Evolutionary conservation across 2,888 invertebrate genomes (phyloP).

Genomic region (Drosophila anceps): DNA sequence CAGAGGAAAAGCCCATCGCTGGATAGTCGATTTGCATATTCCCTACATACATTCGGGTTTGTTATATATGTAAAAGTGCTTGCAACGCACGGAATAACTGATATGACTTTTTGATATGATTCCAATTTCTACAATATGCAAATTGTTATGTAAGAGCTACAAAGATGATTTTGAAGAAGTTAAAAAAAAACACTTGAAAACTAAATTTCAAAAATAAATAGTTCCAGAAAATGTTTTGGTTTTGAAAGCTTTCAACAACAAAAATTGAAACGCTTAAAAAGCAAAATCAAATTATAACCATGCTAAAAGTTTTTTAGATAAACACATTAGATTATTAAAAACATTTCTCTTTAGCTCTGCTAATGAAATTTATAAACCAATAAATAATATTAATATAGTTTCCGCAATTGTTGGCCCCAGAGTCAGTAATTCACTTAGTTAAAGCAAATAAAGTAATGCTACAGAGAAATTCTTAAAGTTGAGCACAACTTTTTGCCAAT

Average conservation of each 20-base stretch:
- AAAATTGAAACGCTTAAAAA: background rate
- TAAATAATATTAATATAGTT: background rate
- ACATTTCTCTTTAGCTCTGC: background rate
- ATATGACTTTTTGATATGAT: too few relatives aligned
- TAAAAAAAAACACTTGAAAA: background rate
- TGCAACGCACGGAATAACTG: background rate
- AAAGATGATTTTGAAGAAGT: too few relatives aligned
- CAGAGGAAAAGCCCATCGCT: background rate
- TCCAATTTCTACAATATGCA: too few relatives aligned
- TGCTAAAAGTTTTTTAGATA: background rate
- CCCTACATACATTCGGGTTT: background rate
- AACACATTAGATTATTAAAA: background rate
- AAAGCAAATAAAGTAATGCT: background rate
- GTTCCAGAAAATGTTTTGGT: background rate
- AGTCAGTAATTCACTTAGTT: background rate
- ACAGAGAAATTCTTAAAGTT: constrained; percentile 15
- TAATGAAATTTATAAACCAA: background rate
- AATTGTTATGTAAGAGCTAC: too few relatives aligned
- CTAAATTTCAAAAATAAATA: background rate
- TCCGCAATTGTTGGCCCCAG: background rate
- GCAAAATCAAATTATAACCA: background rate
- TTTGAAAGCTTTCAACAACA: background rate
- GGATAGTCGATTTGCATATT: background rate
- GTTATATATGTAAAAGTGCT: too few relatives aligned
- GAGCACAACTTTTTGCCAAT: background rate